Evolutionary conservation across 1,140 invertebrate genomes (phyloP).

Genomic region (Spodoptera litura): DNA sequence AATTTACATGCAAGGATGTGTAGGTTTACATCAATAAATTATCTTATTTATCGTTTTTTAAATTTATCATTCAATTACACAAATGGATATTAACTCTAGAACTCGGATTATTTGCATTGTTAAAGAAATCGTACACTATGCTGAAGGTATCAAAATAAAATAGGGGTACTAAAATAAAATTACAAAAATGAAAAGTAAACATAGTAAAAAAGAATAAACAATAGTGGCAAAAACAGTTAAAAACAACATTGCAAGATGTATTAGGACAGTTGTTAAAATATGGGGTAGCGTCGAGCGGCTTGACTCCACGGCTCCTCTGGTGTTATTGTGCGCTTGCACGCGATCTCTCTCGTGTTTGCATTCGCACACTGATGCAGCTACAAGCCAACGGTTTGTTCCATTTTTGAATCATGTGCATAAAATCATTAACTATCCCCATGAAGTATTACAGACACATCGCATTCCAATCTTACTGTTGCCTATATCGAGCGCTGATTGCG

Average conservation of each 20-base stretch:
- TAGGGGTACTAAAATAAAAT: constrained; percentile 62
- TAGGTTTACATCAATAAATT: constrained; percentile 20
- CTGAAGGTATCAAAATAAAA: constrained; percentile 29
- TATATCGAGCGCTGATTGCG: neutral
- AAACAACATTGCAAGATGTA: constrained; percentile 86
- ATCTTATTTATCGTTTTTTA: constrained; percentile 1
- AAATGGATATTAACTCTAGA: constrained; percentile 4
- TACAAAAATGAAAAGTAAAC: constrained; percentile 84
- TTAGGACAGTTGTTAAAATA: constrained; percentile 86
- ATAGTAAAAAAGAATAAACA: constrained; percentile 79
- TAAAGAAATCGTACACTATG: constrained; percentile 16
- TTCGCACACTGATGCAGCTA: constrained; percentile 62
- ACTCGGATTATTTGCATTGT: neutral
- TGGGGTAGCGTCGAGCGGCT: constrained; percentile 78
- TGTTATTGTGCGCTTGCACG: constrained; percentile 80
- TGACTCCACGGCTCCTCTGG: constrained; percentile 62
- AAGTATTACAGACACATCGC: constrained; percentile 44
- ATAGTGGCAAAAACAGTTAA: constrained; percentile 84
- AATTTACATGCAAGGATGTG: constrained; percentile 80
- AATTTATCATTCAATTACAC: constrained; percentile 9
- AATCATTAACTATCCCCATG: constrained; percentile 37
- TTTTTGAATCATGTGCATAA: constrained; percentile 46
- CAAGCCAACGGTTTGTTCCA: constrained; percentile 53
- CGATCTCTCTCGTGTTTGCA: constrained; percentile 75
- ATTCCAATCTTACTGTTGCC: constrained; percentile 26